A percentile compares a stretch with the other conserved stretches of the same genome.
phyloP scores from a whole-genome alignment of 2,113 vertebrate species.

The Rhombomys opimus region DNA sequence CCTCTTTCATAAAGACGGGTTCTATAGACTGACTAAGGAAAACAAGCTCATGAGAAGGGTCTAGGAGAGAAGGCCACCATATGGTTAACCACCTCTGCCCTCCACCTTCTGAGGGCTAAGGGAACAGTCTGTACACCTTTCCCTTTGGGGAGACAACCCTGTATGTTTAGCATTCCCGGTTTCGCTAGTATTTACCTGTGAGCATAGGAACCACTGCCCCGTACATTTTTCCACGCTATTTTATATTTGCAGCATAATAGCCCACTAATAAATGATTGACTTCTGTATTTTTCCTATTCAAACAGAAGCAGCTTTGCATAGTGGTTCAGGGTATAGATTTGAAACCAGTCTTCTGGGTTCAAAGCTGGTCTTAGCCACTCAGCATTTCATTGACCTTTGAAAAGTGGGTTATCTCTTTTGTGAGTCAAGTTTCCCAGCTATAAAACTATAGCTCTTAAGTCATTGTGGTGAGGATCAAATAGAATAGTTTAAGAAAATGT shows the following conservation, averaged over 20 bases:
- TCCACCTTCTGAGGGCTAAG: neutral
- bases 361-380: neutral
- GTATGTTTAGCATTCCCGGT: neutral
- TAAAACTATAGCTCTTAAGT: slow-evolving; percentile 14
- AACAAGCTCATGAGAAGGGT: neutral
- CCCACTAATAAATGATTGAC: neutral
- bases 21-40: neutral
- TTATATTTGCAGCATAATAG: neutral
- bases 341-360: neutral
- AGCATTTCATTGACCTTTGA: slow-evolving; percentile 14
- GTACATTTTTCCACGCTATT: neutral
- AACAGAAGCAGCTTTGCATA: neutral
- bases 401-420: neutral
- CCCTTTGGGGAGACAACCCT: neutral
- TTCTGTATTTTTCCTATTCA: neutral
- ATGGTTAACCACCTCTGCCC: neutral
- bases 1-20: neutral
- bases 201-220: neutral
- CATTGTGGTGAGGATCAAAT: neutral
- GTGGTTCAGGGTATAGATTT: slow-evolving; percentile 3
- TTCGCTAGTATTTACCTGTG: neutral
- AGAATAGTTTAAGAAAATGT: slow-evolving; percentile 18
- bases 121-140: neutral
- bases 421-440: neutral
- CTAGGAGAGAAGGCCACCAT: neutral